phyloP scores from a whole-genome alignment of 2,797 vertebrate genomes.

The Takifugu rubripes region DNA sequence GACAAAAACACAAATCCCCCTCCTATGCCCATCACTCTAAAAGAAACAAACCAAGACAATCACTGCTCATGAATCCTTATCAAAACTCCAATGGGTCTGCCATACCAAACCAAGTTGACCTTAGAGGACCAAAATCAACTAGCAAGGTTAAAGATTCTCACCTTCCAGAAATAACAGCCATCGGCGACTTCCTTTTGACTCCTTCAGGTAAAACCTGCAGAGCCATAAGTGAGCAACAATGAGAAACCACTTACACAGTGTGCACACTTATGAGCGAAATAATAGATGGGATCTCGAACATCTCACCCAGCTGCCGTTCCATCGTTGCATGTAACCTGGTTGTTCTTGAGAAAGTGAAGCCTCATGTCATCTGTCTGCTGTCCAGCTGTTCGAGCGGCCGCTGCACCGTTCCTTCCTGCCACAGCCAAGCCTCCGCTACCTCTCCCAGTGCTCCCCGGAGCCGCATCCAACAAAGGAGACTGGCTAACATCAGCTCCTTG shows the following conservation, averaged over 20 bases:
- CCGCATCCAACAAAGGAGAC: constrained; percentile 31
- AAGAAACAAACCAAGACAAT: constrained; percentile 40
- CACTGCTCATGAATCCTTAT: too few species aligned
- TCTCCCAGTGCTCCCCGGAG: constrained; percentile 30
- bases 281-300: not conserved
- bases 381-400: constrained; percentile 36
- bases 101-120: constrained; percentile 62
- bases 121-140: constrained; percentile 65
- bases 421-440: constrained; percentile 30
- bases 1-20: not conserved
- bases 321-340: constrained; percentile 73
- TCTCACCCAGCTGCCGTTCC: constrained; percentile 77
- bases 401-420: constrained; percentile 25
- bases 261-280: not conserved
- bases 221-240: constrained; percentile 40
- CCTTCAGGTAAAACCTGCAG: constrained; percentile 77
- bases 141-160: constrained; percentile 71
- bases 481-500: constrained; percentile 46
- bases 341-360: constrained; percentile 76
- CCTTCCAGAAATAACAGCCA: constrained; percentile 82
- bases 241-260: not conserved
- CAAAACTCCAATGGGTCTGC: constrained; percentile 11
- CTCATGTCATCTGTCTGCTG: constrained; percentile 77
- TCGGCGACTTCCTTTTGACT: constrained; percentile 78
- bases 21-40: constrained; percentile 14